Evolutionary conservation across 2,888 invertebrate genomes (phyloP).

Genomic region (Charanyca ferruginea): DNA sequence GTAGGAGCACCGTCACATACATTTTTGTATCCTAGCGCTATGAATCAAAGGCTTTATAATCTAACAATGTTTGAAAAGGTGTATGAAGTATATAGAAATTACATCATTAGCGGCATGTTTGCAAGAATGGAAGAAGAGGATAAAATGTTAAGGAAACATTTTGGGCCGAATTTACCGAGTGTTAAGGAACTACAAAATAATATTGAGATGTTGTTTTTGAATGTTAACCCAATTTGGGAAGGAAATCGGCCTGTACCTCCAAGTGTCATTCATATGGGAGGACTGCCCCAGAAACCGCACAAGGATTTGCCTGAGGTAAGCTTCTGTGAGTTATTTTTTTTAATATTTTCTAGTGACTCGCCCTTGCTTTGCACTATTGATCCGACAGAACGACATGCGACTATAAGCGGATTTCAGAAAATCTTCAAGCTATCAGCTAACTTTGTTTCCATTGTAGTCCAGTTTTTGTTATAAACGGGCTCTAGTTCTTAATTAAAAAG

Average conservation of each 20-base stretch:
- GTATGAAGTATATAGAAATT: constrained; percentile 59
- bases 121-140: constrained; percentile 38
- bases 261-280: constrained; percentile 80
- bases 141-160: constrained; percentile 54
- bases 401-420: too few relatives aligned
- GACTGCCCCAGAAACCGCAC: constrained; percentile 77
- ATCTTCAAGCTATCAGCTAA: too few relatives aligned
- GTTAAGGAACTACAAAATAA: constrained; percentile 66
- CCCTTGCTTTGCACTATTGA: too few relatives aligned
- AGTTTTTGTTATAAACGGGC: too few relatives aligned
- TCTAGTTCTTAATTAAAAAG: too few relatives aligned
- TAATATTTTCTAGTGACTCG: too few relatives aligned
- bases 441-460: too few relatives aligned
- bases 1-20: constrained; percentile 73
- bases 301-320: constrained; percentile 80
- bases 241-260: constrained; percentile 80
- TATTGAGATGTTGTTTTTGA: constrained; percentile 81
- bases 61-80: constrained; percentile 70
- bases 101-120: constrained; percentile 20
- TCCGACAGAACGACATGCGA: too few relatives aligned
- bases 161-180: constrained; percentile 66
- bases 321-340: too few relatives aligned
- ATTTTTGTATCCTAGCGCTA: constrained; percentile 65
- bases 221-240: constrained; percentile 78
- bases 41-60: constrained; percentile 65